These are phyloP conservation scores for Donacobius atricapilla DNA, from an alignment of 2,113 vertebrate species.

Conservation along the genomic window DNA sequence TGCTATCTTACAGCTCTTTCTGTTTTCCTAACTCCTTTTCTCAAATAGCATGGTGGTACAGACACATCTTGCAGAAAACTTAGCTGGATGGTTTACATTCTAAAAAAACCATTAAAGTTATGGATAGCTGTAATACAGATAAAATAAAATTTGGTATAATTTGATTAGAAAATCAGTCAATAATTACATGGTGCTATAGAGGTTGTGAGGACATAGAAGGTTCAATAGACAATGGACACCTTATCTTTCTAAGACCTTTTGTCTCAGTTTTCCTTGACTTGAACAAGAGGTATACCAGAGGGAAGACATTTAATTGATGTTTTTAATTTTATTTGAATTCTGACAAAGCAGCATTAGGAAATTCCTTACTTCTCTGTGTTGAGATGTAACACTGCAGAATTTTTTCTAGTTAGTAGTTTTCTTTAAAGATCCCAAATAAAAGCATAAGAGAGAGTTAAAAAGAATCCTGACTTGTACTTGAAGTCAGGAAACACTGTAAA, in stretches of 20 bases:
- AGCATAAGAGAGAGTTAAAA: background rate
- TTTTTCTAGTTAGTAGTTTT: background rate
- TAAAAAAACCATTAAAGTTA: background rate
- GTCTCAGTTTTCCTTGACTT: background rate
- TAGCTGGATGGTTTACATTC: background rate
- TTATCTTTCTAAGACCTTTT: background rate
- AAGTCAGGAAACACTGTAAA: background rate
- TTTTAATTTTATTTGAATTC: background rate
- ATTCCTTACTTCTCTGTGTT: background rate
- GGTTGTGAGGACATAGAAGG: background rate
- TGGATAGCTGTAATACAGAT: background rate
- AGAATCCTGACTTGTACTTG: background rate
- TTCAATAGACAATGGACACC: background rate
- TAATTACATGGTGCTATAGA: background rate
- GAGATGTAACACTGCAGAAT: background rate
- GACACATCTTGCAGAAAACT: background rate
- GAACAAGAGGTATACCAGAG: background rate
- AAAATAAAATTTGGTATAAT: background rate
- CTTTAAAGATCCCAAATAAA: background rate
- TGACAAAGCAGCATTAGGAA: background rate
- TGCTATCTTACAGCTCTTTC: fast-evolving
- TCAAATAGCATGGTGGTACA: fast-evolving
- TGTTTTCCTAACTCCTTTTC: background rate
- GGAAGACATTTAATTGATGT: background rate
- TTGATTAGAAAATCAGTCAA: background rate